Evolutionary conservation across 2,797 vertebrate genomes (phyloP), one percentile per base, ranked within the genome.

Genomic region (Onychomys torridus): DNA sequence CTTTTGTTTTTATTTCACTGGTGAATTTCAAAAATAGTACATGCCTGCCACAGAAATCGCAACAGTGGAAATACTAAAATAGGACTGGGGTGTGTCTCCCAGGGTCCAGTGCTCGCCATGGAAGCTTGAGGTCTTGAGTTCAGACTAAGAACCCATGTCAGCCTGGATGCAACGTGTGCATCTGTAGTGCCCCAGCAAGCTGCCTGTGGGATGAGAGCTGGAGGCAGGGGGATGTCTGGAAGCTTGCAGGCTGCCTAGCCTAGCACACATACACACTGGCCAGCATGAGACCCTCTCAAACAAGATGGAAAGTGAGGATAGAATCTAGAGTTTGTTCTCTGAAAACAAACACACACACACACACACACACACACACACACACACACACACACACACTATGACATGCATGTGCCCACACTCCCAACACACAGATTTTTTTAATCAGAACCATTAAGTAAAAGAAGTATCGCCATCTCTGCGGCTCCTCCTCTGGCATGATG

Each of bases 1-100:
- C 79, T 92, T 90, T 95, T 88, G n/a, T 87, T 88, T 93, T 86
- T 6, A 76, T 79, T 87, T 95, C 43, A 76, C 63, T 79, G 19
- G 49, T n/a, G 43, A 75, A 67, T 86, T 85, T 94, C 82, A 78
- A 34, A 87, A 92, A 52, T 55, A 83, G 65, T 49, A 5, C 46
- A 37, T 69, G 46, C 23, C 23, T 76, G 11, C 59, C 52, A 34
- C 34, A n/a, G 23, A 65, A 49, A 84, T 46, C 27, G 25, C 49
- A 71, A 14, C 63, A 65, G 46, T 71, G 40, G 34, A 94, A 46
- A 29, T 86, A 63, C 82, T 40, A 43, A 8, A 78, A 13, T 83
- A 57, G n/a, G 34, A 11, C 85, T 21, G 61, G 37, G 85, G 8
- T 32, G 19, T 43, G 52, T 55, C 14, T 57, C 67, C 49, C 12